Conservation (phyloP, 92 coral and sea anemone genomes). For the Epizoanthus fatuus region DNA sequence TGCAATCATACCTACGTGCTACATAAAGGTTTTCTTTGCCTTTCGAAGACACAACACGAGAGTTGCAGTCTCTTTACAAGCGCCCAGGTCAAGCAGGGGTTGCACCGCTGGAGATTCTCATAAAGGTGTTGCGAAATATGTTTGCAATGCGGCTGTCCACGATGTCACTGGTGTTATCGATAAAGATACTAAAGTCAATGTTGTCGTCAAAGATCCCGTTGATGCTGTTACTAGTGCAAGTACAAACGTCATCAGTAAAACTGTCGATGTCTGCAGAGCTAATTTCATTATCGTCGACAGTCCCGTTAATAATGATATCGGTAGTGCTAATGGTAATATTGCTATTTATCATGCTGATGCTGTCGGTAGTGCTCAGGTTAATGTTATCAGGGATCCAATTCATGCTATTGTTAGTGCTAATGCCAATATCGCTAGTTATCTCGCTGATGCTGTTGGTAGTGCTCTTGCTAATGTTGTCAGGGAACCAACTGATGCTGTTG, state of each 20-base stretch:
- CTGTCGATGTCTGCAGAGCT: no score
- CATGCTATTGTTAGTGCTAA: background rate
- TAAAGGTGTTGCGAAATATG: no score
- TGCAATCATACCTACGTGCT: background rate
- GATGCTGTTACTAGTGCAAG: background rate
- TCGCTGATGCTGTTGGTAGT: background rate
- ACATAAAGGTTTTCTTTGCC: slow-evolving; percentile 8
- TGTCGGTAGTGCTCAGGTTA: background rate
- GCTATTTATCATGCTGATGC: background rate
- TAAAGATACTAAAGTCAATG: background rate
- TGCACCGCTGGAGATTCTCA: no score
- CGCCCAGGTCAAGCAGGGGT: background rate
- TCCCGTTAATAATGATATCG: background rate
- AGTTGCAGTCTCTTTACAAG: background rate
- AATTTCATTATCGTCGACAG: background rate
- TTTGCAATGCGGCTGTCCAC: no score
- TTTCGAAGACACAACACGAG: slow-evolving; percentile 19
- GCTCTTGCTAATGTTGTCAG: background rate
- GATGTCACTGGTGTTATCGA: no score
- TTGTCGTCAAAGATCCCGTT: background rate
- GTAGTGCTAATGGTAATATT: no score
- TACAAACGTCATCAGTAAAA: background rate
- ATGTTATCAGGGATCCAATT: no score
- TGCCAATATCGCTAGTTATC: background rate
- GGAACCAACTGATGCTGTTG: background rate